Evolutionary conservation across 2,797 vertebrate genomes (phyloP), one percentile per base, ranked within the genome.

Genomic region (Helicolenus hilgendorfi): DNA sequence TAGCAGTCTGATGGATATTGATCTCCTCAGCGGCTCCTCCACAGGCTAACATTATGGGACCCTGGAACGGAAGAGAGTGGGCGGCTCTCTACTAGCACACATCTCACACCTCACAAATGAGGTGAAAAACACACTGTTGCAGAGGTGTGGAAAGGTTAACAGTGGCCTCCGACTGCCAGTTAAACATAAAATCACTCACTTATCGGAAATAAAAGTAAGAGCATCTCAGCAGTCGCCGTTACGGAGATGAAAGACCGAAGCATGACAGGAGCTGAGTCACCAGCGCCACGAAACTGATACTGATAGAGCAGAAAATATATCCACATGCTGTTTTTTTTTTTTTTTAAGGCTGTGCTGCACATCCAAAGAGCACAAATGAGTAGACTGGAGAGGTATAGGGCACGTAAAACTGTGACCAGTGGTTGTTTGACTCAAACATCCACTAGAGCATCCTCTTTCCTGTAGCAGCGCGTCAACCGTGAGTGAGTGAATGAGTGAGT

Each of bases 1-100:
- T 84, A 92, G 79, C 63, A 62, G 87, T 89, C 79, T 93, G 94
- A 95, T 94, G 78, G 89, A 70, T 95, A 94, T 94, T 91, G 94
- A 96, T 94, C 91, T 81, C 71, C 81, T 73, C 64, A 59, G 81
- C 22, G 18, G 72, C 77, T 88, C 82, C 85, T 87, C 83, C 79
- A 80, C 79, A 79, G 86, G 79, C 82, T 75, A 82, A 80, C 85
- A 86, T 86, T 87, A 90, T 45, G 58, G 77, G 84, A 86, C 77
- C 84, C 77, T 75, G 81, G 65, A 77, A 72, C 73, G 86, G 80
- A 79, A 83, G 79, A 76, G 79, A 84, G 88, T 84, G 79, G 86
- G 85, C 55, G 76, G 85, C 77, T 81, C 72, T 45, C 33, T 49
- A 69, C 49, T 69, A 75, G 74, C 73, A 58, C 84, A 89, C 80